Conservation (phyloP, 2,113 vertebrate species). For the Sebastes fasciatus region DNA sequence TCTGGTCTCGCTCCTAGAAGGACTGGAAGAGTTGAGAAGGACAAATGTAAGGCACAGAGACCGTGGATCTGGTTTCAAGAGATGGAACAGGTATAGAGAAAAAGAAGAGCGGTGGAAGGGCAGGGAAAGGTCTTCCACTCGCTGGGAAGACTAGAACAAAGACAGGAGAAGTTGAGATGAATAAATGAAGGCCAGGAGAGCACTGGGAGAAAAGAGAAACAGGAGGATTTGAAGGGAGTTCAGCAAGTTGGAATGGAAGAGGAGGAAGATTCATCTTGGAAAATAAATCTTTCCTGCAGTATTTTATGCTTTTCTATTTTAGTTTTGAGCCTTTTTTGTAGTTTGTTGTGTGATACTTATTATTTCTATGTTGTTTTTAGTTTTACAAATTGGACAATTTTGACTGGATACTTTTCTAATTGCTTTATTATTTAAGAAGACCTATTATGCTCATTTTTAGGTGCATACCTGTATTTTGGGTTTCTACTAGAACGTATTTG, state of each 20-base stretch:
- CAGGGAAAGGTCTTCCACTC: constrained; percentile 5
- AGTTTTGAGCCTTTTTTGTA: neutral
- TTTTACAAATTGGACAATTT: neutral
- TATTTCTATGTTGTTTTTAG: neutral
- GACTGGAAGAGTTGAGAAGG: constrained; percentile 54
- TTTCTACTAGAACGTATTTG: too few species aligned
- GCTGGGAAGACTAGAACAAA: constrained; percentile 40
- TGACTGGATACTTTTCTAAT: neutral
- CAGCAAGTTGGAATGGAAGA: constrained; percentile 7
- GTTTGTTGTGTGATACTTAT: neutral
- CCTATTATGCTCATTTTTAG: too few species aligned
- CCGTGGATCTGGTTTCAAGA: constrained; percentile 58
- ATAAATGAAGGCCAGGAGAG: constrained; percentile 37
- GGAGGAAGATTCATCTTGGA: neutral
- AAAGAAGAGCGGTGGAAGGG: constrained; percentile 34
- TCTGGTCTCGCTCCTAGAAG: constrained; percentile 53
- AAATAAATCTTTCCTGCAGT: neutral
- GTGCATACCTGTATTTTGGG: too few species aligned
- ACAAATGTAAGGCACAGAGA: constrained; percentile 43
- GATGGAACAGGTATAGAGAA: constrained; percentile 53
- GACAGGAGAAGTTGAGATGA: constrained; percentile 34
- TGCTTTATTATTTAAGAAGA: neutral
- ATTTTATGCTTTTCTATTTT: neutral
- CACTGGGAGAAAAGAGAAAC: constrained; percentile 8
- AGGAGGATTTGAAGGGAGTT: neutral